Base-by-base conservation (phyloP, 2,888 invertebrate species). In the Anorthoa munda region DNA sequence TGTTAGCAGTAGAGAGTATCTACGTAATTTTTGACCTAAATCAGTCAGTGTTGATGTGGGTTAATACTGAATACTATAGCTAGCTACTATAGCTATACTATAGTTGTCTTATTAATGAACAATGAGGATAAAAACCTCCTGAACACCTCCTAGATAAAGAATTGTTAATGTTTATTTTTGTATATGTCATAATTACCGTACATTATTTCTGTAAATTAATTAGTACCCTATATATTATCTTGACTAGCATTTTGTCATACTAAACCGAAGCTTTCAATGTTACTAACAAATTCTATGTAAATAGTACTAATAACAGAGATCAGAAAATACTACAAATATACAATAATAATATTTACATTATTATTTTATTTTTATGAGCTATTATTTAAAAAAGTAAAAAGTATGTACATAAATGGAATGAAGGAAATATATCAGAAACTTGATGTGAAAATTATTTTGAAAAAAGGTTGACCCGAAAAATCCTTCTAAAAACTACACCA, bases 401-500 rank as follows among this genome's bases (percentile, higher is more conserved):
- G n/a, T n/a, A n/a, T n/a, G n/a, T n/a, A n/a, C n/a, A n/a, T n/a
- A n/a, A n/a, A n/a, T n/a, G n/a, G n/a, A n/a, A n/a, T n/a, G n/a
- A n/a, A n/a, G n/a, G n/a, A n/a, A n/a, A n/a, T n/a, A 9, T 9
- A 39, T 39, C 39, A 39, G 9, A 39, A 39, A 39, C 39, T 7
- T 39, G 39, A 39, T 39, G 39, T 39, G 39, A 39, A 9, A 23
- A 9, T 9, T 18, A 2, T n/a, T 64, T 48, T n/a, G 4, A 39
- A 23, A 67, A 66, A 31, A 5, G 15, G 12, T 61, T 50, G 4
- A 26, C 18, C 11, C 21, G 15, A 71, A 31, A 86, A 82, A 83
- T 89, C 85, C 82, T 84, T 88, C 88, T 90, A 4, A n/a, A 64
- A 53, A 2, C 5, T 31, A 79, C 51, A 15, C 13, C 0, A 13